phyloP scores from a whole-genome alignment of 1,140 invertebrate species.

The Hesperophylax magnus region DNA sequence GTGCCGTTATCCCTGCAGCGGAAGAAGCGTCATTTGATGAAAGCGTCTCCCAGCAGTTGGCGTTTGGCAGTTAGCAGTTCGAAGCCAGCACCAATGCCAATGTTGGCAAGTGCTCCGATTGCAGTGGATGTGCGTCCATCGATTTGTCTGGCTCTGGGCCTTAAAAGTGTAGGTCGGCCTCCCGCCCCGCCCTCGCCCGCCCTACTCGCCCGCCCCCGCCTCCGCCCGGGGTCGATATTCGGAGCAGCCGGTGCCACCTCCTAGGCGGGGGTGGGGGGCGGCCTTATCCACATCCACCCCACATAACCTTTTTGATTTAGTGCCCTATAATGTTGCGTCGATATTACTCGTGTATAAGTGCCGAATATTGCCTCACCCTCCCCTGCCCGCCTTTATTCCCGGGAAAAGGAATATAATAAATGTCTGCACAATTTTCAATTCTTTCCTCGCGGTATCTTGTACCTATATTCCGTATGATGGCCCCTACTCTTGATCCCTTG shows the following conservation, averaged over 20 bases:
- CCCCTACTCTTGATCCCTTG: too few relatives aligned
- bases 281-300: conserved; percentile 33
- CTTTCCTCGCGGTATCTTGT: neutral
- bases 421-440: conserved; percentile 6
- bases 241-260: conserved; percentile 53
- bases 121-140: conserved; percentile 47
- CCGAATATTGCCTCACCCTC: conserved; percentile 9
- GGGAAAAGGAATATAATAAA: neutral
- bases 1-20: too few relatives aligned
- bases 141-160: conserved; percentile 45
- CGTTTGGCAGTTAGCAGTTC: neutral
- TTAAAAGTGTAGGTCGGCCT: conserved; percentile 49
- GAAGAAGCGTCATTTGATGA: neutral
- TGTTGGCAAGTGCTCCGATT: conserved; percentile 32
- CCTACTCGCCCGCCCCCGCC: neutral
- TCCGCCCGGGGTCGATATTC: conserved; percentile 50
- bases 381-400: neutral
- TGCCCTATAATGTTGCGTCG: conserved; percentile 43
- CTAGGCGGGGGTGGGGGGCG: neutral
- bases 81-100: neutral
- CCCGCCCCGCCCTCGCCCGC: neutral
- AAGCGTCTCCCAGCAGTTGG: neutral
- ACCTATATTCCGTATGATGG: too few relatives aligned
- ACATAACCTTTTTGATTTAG: conserved; percentile 46
- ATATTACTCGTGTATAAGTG: conserved; percentile 23